Percentiles rank a stretch among this genome's conserved stretches.
phyloP scores from a whole-genome alignment of 2,888 invertebrate species.

The Selenia dentaria region DNA sequence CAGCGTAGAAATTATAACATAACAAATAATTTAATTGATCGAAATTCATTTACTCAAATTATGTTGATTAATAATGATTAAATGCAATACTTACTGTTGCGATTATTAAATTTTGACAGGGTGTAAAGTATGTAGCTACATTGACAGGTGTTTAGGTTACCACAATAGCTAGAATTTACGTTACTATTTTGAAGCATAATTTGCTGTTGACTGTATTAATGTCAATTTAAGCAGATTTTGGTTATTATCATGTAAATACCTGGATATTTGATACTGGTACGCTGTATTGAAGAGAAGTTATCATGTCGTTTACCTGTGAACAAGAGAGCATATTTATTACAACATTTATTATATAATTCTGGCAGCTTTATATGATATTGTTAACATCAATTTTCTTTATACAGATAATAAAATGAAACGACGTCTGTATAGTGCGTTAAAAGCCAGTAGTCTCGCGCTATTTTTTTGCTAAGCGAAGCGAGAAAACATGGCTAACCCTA shows the following conservation, averaged over 20 bases:
- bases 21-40: too few species aligned
- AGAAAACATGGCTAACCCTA: too few species aligned
- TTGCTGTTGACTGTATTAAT: not conserved
- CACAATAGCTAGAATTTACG: not conserved
- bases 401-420: too few species aligned
- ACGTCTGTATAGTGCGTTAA: too few species aligned
- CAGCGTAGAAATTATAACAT: too few species aligned
- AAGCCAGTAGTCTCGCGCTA: too few species aligned
- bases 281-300: not conserved
- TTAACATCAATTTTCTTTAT: too few species aligned
- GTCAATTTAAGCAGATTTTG: constrained; percentile 1
- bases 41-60: too few species aligned
- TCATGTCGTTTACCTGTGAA: constrained; percentile 26
- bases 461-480: too few species aligned
- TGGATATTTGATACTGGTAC: not conserved
- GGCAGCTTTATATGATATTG: too few species aligned
- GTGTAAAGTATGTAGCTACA: not conserved
- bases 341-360: too few species aligned
- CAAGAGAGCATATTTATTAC: constrained; percentile 10
- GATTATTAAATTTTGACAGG: not conserved
- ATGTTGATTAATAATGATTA: too few species aligned
- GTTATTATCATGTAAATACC: constrained; percentile 8
- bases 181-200: not conserved
- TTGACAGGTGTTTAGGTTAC: constrained; percentile 1
- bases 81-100: not conserved